Evolutionary conservation across 2,888 invertebrate species (phyloP).

Genomic region (Stenchaetothrips biformis): DNA sequence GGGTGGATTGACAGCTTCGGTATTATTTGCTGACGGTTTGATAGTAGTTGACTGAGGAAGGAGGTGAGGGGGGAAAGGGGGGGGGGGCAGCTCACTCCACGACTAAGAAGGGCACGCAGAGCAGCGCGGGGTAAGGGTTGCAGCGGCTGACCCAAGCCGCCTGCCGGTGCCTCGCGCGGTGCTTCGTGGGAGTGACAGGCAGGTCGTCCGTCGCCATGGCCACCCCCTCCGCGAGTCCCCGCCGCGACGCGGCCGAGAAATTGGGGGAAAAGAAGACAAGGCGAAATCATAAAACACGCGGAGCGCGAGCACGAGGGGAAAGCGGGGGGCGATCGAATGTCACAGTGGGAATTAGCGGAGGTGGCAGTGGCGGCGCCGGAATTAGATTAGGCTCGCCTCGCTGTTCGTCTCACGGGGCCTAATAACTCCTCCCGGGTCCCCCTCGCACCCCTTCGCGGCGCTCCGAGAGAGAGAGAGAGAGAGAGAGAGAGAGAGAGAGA

Average conservation of each 20-base stretch:
- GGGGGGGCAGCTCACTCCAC: no score
- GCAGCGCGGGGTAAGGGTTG: no score
- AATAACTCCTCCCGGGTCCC: background rate
- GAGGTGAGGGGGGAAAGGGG: no score
- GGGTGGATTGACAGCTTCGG: constrained; percentile 6
- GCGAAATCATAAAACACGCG: background rate
- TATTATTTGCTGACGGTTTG: constrained; percentile 8
- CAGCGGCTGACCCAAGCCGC: no score
- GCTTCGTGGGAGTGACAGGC: background rate
- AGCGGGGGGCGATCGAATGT: background rate
- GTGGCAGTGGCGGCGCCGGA: background rate
- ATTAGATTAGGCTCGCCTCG: background rate
- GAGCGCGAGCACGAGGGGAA: background rate
- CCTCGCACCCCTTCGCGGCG: background rate
- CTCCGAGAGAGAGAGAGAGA: no score
- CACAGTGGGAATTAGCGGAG: constrained; percentile 10
- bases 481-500: background rate
- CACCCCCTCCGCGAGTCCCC: background rate
- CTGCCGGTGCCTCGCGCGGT: background rate
- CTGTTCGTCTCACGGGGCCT: constrained; percentile 5
- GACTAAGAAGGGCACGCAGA: no score
- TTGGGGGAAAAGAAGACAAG: background rate
- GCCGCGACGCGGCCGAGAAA: background rate
- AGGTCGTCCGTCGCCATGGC: background rate
- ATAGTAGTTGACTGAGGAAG: background rate